These are phyloP conservation scores for Neolamprologus kungweensis DNA, from an alignment of 2,113 vertebrate genomes.

Conservation along the genomic window DNA sequence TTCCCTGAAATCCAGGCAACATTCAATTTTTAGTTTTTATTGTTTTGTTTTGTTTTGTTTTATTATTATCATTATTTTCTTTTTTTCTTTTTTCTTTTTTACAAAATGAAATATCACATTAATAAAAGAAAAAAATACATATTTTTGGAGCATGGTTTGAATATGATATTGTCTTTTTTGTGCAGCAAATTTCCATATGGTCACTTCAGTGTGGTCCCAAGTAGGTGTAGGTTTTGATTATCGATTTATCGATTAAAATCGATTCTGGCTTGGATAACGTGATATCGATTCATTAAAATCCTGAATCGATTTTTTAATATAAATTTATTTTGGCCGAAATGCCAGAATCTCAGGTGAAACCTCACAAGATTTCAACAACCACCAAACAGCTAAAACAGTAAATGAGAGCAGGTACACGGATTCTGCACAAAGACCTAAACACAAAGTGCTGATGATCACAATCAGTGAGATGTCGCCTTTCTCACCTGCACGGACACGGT, in stretches of 20 bases:
- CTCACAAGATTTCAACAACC: background rate
- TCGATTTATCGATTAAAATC: background rate
- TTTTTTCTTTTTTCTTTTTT: background rate
- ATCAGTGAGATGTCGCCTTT: background rate
- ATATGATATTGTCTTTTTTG: background rate
- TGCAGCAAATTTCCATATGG: background rate
- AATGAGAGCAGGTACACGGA: background rate
- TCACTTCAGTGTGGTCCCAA: background rate
- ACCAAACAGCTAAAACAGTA: background rate
- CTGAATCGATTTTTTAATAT: background rate
- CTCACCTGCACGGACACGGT: fast-evolving
- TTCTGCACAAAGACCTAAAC: fast-evolving
- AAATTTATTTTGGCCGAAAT: background rate
- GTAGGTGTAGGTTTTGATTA: background rate
- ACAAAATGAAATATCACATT: constrained; percentile 35
- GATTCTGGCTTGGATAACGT: background rate
- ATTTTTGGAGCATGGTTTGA: background rate
- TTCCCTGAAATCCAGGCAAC: background rate
- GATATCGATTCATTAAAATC: background rate
- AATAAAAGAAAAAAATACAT: constrained; percentile 28
- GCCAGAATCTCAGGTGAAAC: background rate
- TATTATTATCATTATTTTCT: too few relatives aligned
- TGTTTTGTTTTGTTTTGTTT: background rate
- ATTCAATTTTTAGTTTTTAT: background rate
- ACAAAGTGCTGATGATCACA: background rate